These are phyloP conservation scores for Thalassoma bifasciatum DNA, from an alignment of 2,113 vertebrate species.

Conservation along the genomic window DNA sequence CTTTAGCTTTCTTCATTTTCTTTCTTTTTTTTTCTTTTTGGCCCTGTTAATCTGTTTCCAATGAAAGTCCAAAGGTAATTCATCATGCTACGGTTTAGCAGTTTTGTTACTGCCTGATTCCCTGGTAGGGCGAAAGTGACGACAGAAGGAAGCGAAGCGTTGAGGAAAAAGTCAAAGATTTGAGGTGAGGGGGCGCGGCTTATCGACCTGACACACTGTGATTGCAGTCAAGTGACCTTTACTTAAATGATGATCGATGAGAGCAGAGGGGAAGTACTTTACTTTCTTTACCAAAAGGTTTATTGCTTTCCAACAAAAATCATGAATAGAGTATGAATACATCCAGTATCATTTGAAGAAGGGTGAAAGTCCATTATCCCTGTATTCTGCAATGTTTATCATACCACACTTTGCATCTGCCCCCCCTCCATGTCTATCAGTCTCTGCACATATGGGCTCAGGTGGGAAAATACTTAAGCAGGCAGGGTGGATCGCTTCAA, in stretches of 20 bases:
- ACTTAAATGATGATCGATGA: neutral
- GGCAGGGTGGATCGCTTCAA: no score
- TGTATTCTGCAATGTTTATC: no score
- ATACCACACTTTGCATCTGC: no score
- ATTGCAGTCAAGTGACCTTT: neutral
- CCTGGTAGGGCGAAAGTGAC: neutral
- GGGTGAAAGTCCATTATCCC: no score
- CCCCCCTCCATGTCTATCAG: no score
- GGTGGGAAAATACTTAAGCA: no score
- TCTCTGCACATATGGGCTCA: no score
- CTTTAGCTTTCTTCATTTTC: no score
- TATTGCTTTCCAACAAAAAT: neutral
- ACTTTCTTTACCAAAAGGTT: neutral
- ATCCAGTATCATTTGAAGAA: no score
- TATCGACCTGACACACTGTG: constrained; percentile 26
- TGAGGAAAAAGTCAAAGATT: neutral
- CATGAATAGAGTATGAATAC: no score
- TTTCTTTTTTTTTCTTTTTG: neutral
- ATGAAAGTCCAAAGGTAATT: constrained; percentile 22
- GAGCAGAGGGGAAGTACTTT: neutral
- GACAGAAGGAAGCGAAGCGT: neutral
- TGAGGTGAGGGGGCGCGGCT: neutral
- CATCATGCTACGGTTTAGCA: constrained; percentile 22
- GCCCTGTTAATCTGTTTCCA: neutral
- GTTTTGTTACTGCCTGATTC: neutral